These are phyloP conservation scores for Mimas tiliae DNA, from an alignment of 2,888 invertebrate species.

Conservation along the genomic window DNA sequence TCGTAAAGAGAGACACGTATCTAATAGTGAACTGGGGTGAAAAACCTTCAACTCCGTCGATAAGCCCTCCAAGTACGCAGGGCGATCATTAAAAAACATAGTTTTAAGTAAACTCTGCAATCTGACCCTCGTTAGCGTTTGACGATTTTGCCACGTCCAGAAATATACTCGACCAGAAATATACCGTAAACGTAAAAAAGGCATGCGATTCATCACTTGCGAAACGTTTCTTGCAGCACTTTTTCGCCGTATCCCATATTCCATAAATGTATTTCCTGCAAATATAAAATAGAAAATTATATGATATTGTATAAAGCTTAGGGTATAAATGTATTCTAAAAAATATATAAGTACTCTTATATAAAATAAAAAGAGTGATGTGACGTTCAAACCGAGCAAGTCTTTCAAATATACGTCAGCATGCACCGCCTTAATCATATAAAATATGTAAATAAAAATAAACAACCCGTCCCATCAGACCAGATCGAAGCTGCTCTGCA, in stretches of 20 bases:
- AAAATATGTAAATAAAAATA: conserved; percentile 22
- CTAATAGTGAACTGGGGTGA: conserved; percentile 58
- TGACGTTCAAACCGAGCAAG: background rate
- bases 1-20: conserved; percentile 22
- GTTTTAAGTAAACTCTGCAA: conserved; percentile 56
- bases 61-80: conserved; percentile 66
- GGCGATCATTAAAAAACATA: conserved; percentile 74
- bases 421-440: conserved; percentile 24
- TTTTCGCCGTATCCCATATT: background rate
- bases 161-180: conserved; percentile 37
- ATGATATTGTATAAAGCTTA: too few species aligned
- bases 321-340: too few species aligned
- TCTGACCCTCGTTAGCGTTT: conserved; percentile 69
- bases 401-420: background rate
- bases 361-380: background rate
- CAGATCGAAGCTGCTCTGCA: background rate
- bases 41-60: conserved; percentile 64
- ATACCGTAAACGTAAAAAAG: conserved; percentile 32
- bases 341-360: background rate
- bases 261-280: background rate
- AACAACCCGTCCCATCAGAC: conserved; percentile 1
- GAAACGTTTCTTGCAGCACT: conserved; percentile 4
- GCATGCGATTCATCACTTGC: conserved; percentile 16
- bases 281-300: too few species aligned
- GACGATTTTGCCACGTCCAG: conserved; percentile 45